Conservation (phyloP, 2,888 invertebrate genomes). For the Xestoiulus laeticollis region DNA sequence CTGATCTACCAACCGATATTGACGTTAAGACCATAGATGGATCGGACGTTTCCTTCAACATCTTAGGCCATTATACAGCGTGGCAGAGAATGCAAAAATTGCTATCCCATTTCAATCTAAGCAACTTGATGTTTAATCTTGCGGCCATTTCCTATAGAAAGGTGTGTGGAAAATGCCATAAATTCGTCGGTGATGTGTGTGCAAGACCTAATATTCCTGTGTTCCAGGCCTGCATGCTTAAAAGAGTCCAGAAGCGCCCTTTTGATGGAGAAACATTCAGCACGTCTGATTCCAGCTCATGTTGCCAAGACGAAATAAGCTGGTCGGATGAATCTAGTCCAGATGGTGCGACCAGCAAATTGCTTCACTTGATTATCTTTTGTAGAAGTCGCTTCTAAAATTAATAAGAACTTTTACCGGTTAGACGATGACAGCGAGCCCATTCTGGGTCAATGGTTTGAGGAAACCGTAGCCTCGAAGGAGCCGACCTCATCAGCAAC, state of each 20-base stretch:
- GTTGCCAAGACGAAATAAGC: slow-evolving; percentile 90
- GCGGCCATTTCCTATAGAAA: slow-evolving; percentile 91
- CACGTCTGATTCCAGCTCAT: slow-evolving; percentile 93
- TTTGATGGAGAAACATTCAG: slow-evolving; percentile 84
- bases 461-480: slow-evolving; percentile 84
- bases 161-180: slow-evolving; percentile 61
- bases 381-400: background rate
- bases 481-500: slow-evolving; percentile 49
- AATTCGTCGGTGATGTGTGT: background rate
- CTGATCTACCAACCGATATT: slow-evolving; percentile 60
- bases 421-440: slow-evolving; percentile 72
- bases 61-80: slow-evolving; percentile 60
- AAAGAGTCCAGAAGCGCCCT: slow-evolving; percentile 78
- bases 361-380: background rate
- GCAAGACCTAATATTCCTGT: slow-evolving; percentile 49
- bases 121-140: slow-evolving; percentile 84
- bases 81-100: slow-evolving; percentile 74
- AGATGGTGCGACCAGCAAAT: slow-evolving; percentile 71
- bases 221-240: slow-evolving; percentile 77
- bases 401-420: background rate
- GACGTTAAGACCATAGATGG: slow-evolving; percentile 75
- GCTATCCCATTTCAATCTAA: slow-evolving; percentile 76
- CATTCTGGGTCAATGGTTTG: slow-evolving; percentile 91
- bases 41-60: slow-evolving; percentile 55
- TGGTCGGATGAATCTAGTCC: slow-evolving; percentile 87